A percentile compares a stretch with the other conserved stretches of the same genome.
Evolutionary conservation across 2,888 invertebrate genomes (phyloP).

Genomic region (Actias luna): DNA sequence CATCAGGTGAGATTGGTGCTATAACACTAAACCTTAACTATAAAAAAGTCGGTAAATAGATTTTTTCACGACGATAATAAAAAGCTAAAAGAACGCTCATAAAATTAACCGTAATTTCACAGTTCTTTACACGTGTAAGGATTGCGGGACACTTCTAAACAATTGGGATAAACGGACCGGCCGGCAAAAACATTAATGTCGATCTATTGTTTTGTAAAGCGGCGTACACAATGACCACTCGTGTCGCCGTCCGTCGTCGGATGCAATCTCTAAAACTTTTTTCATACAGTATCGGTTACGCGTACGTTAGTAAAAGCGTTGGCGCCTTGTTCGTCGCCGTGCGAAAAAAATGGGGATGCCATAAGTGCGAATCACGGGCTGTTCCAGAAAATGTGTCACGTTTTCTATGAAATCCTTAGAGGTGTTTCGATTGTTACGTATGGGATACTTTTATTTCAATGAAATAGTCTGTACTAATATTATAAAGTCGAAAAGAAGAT

Average conservation of each 20-base stretch:
- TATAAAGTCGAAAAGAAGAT: no score
- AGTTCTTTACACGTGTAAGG: not conserved
- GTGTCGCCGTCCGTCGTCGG: constrained; percentile 45
- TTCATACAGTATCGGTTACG: constrained; percentile 42
- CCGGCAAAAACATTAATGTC: constrained; percentile 44
- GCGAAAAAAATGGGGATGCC: constrained; percentile 57
- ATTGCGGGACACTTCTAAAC: constrained; percentile 9
- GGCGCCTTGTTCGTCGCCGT: constrained; percentile 57
- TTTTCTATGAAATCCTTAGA: constrained; percentile 54
- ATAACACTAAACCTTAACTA: no score
- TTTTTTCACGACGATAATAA: no score
- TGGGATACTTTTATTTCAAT: constrained; percentile 34
- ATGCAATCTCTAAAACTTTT: constrained; percentile 53
- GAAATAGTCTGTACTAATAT: not conserved
- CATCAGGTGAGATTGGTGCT: no score
- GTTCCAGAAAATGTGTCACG: constrained; percentile 59
- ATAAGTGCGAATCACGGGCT: constrained; percentile 64
- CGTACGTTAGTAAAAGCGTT: constrained; percentile 66
- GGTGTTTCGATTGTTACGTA: constrained; percentile 34
- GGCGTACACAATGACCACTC: constrained; percentile 56
- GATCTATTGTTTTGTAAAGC: constrained; percentile 65
- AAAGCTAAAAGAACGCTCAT: not conserved
- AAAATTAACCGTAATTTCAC: constrained; percentile 7
- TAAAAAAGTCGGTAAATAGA: no score
- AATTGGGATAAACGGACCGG: constrained; percentile 30